Percentiles rank a stretch among this genome's conserved stretches.
Conservation (phyloP, 2,113 vertebrate genomes). For the Seriola rivoliana region DNA sequence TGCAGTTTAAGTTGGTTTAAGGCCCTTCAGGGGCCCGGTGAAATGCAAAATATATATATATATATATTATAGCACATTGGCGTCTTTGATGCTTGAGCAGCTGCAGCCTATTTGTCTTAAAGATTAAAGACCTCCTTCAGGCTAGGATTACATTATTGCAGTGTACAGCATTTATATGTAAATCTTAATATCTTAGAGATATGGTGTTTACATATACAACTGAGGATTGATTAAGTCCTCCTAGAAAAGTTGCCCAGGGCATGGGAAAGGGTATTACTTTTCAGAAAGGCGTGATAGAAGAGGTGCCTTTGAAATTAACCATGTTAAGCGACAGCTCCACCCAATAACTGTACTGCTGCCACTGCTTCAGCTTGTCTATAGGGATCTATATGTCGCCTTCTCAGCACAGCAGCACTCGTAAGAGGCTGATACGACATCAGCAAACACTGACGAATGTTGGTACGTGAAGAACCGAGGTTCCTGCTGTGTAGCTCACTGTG, state of each 20-base stretch:
- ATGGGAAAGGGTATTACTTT: conserved; percentile 25
- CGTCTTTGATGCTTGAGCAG: neutral
- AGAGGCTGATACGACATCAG: conserved; percentile 19
- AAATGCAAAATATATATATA: neutral
- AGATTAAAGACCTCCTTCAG: conserved; percentile 35
- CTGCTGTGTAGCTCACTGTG: neutral
- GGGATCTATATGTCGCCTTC: conserved; percentile 23
- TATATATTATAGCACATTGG: neutral
- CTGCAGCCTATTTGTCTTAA: conserved; percentile 17
- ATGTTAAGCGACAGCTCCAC: conserved; percentile 40
- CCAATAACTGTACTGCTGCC: conserved; percentile 42
- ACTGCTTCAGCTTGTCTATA: conserved; percentile 5
- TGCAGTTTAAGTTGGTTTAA: neutral
- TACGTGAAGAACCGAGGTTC: neutral
- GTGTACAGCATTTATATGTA: conserved; percentile 11
- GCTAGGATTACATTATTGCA: neutral
- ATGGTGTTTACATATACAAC: conserved; percentile 13
- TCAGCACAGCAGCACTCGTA: conserved; percentile 5
- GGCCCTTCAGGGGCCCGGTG: neutral
- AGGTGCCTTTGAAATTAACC: conserved; percentile 34
- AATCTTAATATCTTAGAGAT: conserved; percentile 29
- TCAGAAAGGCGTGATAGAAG: conserved; percentile 28
- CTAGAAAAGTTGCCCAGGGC: neutral
- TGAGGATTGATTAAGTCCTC: conserved; percentile 37
- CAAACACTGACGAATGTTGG: neutral